Evolutionary conservation across 1,140 invertebrate genomes (phyloP).

Genomic region (Heliothis subflexa): DNA sequence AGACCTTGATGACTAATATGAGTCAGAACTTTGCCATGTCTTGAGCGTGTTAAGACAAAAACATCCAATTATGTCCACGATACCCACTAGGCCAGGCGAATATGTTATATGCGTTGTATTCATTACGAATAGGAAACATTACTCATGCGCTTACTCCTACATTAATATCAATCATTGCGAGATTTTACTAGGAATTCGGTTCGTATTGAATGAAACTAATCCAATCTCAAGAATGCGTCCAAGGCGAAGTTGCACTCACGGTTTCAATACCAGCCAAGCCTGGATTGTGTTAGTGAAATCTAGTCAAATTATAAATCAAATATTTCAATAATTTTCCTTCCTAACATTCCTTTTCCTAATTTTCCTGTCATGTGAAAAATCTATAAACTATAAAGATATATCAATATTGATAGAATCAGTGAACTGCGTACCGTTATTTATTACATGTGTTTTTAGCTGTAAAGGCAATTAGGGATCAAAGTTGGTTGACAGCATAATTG

Average conservation of each 20-base stretch:
- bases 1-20: conserved; percentile 48
- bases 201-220: conserved; percentile 24
- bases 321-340: background rate
- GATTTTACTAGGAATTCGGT: conserved; percentile 40
- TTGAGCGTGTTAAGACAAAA: conserved; percentile 50
- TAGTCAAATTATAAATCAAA: background rate
- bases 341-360: background rate
- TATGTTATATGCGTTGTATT: conserved; percentile 40
- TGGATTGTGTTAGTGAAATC: background rate
- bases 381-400: too few species aligned
- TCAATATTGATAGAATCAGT: background rate
- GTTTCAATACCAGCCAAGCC: conserved; percentile 1
- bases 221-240: conserved; percentile 21
- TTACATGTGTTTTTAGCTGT: background rate
- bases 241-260: conserved; percentile 21
- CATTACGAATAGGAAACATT: conserved; percentile 38
- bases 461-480: background rate
- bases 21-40: conserved; percentile 45
- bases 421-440: background rate
- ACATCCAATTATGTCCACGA: conserved; percentile 50
- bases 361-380: background rate
- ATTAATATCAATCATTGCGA: conserved; percentile 39
- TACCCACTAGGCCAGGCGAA: conserved; percentile 45
- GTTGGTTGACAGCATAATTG: background rate
- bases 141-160: conserved; percentile 39